Evolutionary conservation across 2,113 vertebrate genomes (phyloP), one percentile per base, ranked within the genome.

Genomic region (Petrocephalus microphthalmus): DNA sequence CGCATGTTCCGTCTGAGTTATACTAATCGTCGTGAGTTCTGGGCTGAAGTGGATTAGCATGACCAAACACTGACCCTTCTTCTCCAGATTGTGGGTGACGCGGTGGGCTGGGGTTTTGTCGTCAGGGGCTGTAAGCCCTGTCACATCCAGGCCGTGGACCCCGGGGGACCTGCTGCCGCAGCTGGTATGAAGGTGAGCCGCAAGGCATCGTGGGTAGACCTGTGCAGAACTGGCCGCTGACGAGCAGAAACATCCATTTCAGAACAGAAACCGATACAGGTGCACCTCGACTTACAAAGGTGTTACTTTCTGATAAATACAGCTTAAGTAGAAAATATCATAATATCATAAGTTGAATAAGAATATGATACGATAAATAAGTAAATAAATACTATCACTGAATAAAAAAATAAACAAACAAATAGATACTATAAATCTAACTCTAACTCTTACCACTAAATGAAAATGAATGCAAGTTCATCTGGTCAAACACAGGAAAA

Each of bases 101-200:
- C 96, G 0, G 97, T 98, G 47, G 97, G 97, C 60, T 98, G 97
- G 97, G 97, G 97, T 19, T 98, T 98, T 4, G 97, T 98, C 92
- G 96, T 98, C 19, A 90, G 97, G 56, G 97, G 97, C 1, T 95
- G 93, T 89, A 91, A 95, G 52, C 97, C 97, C 0, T 98, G 97
- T 92, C 96, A 98, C 90, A 95, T 98, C 87, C 97, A 98, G 93
- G 97, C 97, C 0, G 97, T 98, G 93, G 97, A 98, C 92, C 97
- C 97, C 89, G 95, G 94, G 0, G 97, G 97, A 15, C 97, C 97
- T 0, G 97, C 97, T 0, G 97, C 96, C 0, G 95, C 96, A 0
- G 97, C 97, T 0, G 97, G 97, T 29, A 95, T 98, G 96, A 98
- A 98, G 96, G 97, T 98, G 91, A 37, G 52, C 13, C n/a, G 33